These are phyloP conservation scores for Hipposideros armiger DNA, from an alignment of 2,113 vertebrate species.

Conservation along the genomic window DNA sequence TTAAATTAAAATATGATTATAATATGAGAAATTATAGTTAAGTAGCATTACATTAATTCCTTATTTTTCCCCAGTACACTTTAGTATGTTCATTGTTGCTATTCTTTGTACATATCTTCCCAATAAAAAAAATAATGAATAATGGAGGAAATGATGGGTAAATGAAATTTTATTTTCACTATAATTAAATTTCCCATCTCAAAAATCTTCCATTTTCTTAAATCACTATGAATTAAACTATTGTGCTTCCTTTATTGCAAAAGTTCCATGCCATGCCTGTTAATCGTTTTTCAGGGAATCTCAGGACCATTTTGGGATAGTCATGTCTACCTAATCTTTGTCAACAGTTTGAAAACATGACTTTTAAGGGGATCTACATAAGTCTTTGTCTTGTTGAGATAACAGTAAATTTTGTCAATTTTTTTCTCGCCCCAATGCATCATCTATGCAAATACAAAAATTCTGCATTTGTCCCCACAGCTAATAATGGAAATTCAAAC, in stretches of 20 bases:
- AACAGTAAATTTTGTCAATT: not conserved
- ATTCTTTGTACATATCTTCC: slow-evolving; percentile 69
- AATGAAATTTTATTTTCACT: slow-evolving; percentile 80
- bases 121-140: slow-evolving; percentile 76
- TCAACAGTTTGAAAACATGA: slow-evolving; percentile 17
- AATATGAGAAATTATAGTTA: slow-evolving; percentile 67
- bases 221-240: slow-evolving; percentile 79
- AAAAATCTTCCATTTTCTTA: slow-evolving; percentile 77
- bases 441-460: not conserved
- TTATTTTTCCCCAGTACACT: slow-evolving; percentile 61
- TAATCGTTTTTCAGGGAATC: slow-evolving; percentile 44
- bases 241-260: slow-evolving; percentile 51
- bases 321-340: not conserved
- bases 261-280: slow-evolving; percentile 36
- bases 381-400: not conserved
- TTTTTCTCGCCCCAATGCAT: not conserved
- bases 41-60: slow-evolving; percentile 60
- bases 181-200: slow-evolving; percentile 80
- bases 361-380: not conserved
- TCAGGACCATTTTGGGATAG: not conserved
- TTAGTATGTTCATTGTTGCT: slow-evolving; percentile 63
- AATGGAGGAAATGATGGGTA: slow-evolving; percentile 81
- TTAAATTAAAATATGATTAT: slow-evolving; percentile 72
- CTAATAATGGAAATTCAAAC: not conserved
- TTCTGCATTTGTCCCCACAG: not conserved